These are phyloP conservation scores for Parotia lawesii DNA, from an alignment of 2,113 vertebrate species.

Conservation along the genomic window DNA sequence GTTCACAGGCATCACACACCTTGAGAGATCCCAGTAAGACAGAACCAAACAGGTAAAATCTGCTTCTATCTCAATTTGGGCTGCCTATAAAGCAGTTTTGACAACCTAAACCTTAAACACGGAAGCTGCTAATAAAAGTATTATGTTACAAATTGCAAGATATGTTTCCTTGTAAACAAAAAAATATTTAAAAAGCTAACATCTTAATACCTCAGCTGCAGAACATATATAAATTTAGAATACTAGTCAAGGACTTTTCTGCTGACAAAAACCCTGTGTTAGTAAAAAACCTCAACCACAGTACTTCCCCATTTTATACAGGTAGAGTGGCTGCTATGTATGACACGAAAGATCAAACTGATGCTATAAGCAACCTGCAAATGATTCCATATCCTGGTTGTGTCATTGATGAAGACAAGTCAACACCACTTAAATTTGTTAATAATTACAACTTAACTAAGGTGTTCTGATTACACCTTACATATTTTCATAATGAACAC, in stretches of 20 bases:
- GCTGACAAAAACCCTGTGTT: neutral
- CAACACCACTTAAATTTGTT: neutral
- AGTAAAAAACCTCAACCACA: neutral
- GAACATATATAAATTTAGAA: neutral
- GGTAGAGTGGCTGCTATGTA: neutral
- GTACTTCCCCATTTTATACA: neutral
- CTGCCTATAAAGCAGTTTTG: conserved; percentile 44
- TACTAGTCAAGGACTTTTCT: neutral
- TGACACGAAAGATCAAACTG: neutral
- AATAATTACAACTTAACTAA: neutral
- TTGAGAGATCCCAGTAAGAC: conserved; percentile 46
- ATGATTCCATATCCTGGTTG: neutral
- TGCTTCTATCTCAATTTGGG: conserved; percentile 50
- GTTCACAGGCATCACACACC: conserved; percentile 47
- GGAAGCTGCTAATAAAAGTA: conserved; percentile 8
- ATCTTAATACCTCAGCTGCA: neutral
- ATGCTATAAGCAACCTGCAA: neutral
- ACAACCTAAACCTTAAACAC: conserved; percentile 56
- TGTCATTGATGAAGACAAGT: neutral
- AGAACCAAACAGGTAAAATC: conserved; percentile 68
- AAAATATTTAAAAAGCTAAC: neutral
- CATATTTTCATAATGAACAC: conserved; percentile 15
- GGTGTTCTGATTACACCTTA: conserved; percentile 1
- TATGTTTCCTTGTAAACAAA: neutral
- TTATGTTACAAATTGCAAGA: conserved; percentile 23